These are phyloP conservation scores for Epinephelus fuscoguttatus DNA, from an alignment of 2,113 vertebrate species.

Conservation along the genomic window DNA sequence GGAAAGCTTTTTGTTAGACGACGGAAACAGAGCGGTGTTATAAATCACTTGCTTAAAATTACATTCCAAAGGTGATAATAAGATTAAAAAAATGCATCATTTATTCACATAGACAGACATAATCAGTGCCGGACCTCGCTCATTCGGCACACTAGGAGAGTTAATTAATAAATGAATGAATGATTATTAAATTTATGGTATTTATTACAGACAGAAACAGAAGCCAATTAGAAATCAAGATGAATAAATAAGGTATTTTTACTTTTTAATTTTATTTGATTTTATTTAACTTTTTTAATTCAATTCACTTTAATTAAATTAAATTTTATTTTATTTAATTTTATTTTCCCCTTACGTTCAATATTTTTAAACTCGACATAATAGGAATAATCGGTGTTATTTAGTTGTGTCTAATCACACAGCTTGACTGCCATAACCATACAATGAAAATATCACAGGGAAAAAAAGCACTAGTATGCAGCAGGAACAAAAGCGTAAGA, in stretches of 20 bases:
- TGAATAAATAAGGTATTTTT: too few species aligned
- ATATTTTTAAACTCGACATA: too few species aligned
- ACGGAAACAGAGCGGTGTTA: not conserved
- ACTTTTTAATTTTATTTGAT: too few species aligned
- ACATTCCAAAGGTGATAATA: not conserved
- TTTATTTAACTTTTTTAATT: too few species aligned
- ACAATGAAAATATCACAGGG: not conserved
- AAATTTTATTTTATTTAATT: too few species aligned
- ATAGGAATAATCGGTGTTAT: not conserved
- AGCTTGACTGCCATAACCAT: not conserved
- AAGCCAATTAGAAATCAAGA: too few species aligned
- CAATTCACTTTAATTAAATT: too few species aligned
- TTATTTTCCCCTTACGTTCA: too few species aligned
- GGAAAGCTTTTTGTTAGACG: not conserved
- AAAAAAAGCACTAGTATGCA: not conserved
- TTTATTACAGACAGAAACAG: too few species aligned
- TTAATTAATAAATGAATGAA: too few species aligned
- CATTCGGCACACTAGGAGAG: too few species aligned
- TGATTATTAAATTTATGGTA: too few species aligned
- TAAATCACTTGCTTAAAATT: constrained; percentile 1
- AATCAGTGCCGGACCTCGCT: not conserved
- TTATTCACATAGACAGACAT: not conserved
- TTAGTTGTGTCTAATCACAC: not conserved
- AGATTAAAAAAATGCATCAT: not conserved
- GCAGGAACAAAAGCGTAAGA: not conserved